Evolutionary conservation across 1,140 invertebrate genomes (phyloP), one percentile per base, ranked within the genome.

Genomic region (Pachypeltis micranthus): DNA sequence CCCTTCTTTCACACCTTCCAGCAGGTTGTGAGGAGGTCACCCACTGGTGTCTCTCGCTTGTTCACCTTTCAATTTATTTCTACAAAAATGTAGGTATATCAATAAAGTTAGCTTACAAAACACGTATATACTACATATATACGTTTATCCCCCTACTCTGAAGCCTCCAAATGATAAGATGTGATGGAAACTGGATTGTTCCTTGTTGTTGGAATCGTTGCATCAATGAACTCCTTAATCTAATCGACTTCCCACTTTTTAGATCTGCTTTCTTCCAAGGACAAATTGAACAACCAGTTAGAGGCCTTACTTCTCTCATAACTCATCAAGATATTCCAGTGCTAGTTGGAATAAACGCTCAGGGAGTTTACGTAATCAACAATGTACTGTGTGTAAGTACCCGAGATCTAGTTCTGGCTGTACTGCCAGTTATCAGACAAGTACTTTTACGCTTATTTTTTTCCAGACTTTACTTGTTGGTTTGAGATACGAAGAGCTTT

Each of bases 321-420:
- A 90, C 86, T 7, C 87, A 92, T 72, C 85, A 87, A 68, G 90
- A 94, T 73, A 82, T 89, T 67, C 84, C 88, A 12, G 87, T 94
- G 10, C 79, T 92, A 23, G 81, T 94, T 23, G 91, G 88, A n/a
- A 86, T 96, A 62, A 95, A 94, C 72, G 83, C 85, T 7, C 83
- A 85, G 65, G 90, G 91, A 21, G 83, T 95, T 63, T 91, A 89
- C 72, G 82, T 96, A 61, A 91, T 96, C 63, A 90, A 94, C 72
- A 84, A 88, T 68, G 78, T 82, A 44, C 85, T 91, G 78, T 86
- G 85, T 74, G 90, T 93, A 78, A 84, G 86, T 80, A 54, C 26
- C 29, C n/a, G n/a, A 44, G 34, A 44, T n/a, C n/a, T 12, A 10
- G 34, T 12, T 44, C n/a, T 44, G 10, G n/a, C n/a, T n/a, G n/a